Base-by-base conservation (phyloP, 1,140 invertebrate species). In the Hermatobates lingyangjiaoensis region DNA sequence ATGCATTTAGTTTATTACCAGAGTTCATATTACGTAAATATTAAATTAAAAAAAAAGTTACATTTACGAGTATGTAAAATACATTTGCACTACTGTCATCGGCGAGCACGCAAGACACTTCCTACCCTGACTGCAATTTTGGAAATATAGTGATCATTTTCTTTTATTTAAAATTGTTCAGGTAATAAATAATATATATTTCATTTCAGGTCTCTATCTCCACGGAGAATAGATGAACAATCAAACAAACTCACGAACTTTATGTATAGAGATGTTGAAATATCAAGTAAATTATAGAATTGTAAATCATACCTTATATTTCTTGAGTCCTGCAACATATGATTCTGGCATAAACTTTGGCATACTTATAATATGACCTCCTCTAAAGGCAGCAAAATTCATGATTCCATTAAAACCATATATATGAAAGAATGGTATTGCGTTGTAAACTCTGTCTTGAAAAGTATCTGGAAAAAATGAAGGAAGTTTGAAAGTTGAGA, bases 361-460 rank as follows among this genome's bases (percentile, higher is more conserved):
- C 45, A 91, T 47, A 0, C 81, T 80, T 0, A 88, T 66, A 24
- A 85, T 49, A 58, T 79, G 79, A 1, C 66, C 58, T 0, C 87
- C 87, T n/a, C 63, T 59, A 0, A 67, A 58, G 28, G 90, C 54
- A 54, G 70, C 71, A 18, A 18, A 42, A 0, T 80, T 51, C 57
- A 75, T 64, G 1, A 73, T 55, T 1, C 67, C 59, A 12, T 67
- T 71, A 48, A 90, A 68, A 0, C 87, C 87, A 62, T 84, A 93
- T 51, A 82, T 83, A 60, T 94, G 90, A 58, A 81, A 93, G 61
- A 88, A 77, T 5, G 89, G 89, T 42, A 93, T 62, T 3, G 90
- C 66, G 1, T 62, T 62, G 1, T 80, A 69, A 1, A 74, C 57
- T 0, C 73, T 64, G 40, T 79, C 73, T 60, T 73, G 70, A 51